Percentiles rank a stretch among this genome's conserved stretches.
Conservation (phyloP, 1,140 invertebrate genomes). For the Melanaphis sacchari region DNA sequence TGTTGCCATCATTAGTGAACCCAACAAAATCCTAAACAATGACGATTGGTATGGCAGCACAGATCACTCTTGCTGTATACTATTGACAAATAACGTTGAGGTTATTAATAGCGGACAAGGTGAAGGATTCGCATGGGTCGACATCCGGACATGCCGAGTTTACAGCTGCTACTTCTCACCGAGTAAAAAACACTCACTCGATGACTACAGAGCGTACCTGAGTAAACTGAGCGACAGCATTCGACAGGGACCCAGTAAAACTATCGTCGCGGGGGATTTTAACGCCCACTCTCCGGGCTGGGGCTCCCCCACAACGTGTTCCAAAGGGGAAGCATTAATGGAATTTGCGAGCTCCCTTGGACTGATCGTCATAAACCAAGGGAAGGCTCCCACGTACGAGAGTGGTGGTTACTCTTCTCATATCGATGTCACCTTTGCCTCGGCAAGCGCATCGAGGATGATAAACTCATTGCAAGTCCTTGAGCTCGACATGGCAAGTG, state of each 20-base stretch:
- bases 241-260: neutral
- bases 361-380: too few relatives aligned
- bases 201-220: neutral
- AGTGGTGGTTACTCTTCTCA: too few relatives aligned
- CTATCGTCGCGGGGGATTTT: neutral
- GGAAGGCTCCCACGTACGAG: too few relatives aligned
- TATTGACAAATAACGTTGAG: neutral
- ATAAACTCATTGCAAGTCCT: neutral
- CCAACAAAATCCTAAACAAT: neutral
- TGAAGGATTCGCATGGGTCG: neutral
- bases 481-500: neutral
- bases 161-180: conserved; percentile 13
- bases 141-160: neutral
- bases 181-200: neutral
- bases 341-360: too few relatives aligned
- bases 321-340: too few relatives aligned
- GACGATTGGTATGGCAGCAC: neutral
- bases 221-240: neutral
- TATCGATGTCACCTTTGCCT: too few relatives aligned
- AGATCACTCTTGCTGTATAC: neutral
- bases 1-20: neutral
- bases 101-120: neutral
- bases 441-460: too few relatives aligned
- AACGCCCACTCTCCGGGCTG: neutral
- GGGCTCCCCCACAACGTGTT: too few relatives aligned